A percentile compares a stretch with the other conserved stretches of the same genome.
Evolutionary conservation across 2,113 vertebrate species (phyloP).

Genomic region (Ochotona curzoniae): DNA sequence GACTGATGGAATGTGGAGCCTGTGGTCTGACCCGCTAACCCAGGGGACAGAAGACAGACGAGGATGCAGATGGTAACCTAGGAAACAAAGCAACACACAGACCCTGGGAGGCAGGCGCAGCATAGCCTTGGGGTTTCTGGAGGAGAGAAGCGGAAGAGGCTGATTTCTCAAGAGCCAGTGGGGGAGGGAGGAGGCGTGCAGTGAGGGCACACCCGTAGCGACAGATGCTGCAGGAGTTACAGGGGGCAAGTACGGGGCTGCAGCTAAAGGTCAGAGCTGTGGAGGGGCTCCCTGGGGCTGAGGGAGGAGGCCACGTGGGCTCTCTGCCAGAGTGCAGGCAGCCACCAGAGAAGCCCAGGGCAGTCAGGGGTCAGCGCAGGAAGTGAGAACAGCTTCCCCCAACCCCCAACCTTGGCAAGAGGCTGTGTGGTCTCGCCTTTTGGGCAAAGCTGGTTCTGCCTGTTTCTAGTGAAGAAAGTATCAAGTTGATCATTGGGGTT

Average conservation of each 20-base stretch:
- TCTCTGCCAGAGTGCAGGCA: not conserved
- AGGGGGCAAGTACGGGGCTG: not conserved
- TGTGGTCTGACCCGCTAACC: not conserved
- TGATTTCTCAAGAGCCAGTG: slow-evolving; percentile 10
- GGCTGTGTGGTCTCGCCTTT: not conserved
- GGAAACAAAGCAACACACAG: not conserved
- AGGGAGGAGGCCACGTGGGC: not conserved
- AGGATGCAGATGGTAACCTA: too few species aligned
- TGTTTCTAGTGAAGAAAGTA: slow-evolving; percentile 51
- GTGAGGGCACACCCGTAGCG: not conserved
- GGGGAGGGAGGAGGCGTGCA: too few species aligned
- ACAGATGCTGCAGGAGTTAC: not conserved
- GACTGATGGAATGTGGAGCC: not conserved
- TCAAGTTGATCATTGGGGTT: not conserved
- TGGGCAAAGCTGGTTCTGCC: slow-evolving; percentile 36
- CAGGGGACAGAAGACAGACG: not conserved
- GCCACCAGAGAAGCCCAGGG: not conserved
- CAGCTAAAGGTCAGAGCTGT: not conserved
- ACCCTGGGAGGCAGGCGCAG: not conserved
- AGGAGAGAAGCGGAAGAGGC: not conserved
- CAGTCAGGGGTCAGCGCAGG: not conserved
- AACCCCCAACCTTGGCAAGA: not conserved
- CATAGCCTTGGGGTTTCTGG: not conserved
- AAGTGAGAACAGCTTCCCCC: not conserved
- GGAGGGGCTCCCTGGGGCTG: not conserved